Conservation (phyloP, 2,113 vertebrate genomes). For the Caranx melampygus region DNA sequence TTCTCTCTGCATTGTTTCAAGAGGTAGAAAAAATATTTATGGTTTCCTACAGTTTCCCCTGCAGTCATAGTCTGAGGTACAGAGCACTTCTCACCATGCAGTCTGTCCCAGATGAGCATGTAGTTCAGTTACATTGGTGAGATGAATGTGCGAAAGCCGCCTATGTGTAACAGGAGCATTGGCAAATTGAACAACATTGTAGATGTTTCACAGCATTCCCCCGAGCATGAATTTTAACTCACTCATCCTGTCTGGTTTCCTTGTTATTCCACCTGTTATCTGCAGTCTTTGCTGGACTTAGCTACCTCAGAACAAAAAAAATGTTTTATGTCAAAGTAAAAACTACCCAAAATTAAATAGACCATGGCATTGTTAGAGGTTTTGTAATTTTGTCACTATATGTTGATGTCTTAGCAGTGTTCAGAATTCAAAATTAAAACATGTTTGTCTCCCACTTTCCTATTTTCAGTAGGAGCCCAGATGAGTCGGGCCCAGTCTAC, state of each 20-base stretch:
- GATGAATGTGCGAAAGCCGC: background rate
- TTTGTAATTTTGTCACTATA: background rate
- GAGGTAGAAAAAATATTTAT: background rate
- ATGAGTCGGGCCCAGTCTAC: slow-evolving; percentile 88
- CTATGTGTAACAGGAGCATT: background rate
- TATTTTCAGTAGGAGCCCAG: slow-evolving; percentile 82
- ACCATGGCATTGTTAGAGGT: background rate
- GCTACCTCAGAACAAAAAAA: background rate
- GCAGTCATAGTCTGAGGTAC: background rate
- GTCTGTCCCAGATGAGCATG: background rate
- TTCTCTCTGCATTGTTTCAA: background rate
- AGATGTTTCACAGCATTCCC: background rate
- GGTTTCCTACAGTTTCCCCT: too few relatives aligned
- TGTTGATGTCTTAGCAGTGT: background rate
- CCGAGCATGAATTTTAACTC: background rate
- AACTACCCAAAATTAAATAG: background rate
- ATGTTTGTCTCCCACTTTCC: background rate
- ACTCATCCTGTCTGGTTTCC: background rate
- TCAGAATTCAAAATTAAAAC: background rate
- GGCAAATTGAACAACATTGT: background rate
- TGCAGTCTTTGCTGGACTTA: background rate
- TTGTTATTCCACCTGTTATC: background rate
- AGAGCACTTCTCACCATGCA: background rate
- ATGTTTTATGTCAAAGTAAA: background rate
- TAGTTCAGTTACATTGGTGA: background rate